Conservation (phyloP, 2,113 vertebrate species). For the Hippocampus barbouri region DNA sequence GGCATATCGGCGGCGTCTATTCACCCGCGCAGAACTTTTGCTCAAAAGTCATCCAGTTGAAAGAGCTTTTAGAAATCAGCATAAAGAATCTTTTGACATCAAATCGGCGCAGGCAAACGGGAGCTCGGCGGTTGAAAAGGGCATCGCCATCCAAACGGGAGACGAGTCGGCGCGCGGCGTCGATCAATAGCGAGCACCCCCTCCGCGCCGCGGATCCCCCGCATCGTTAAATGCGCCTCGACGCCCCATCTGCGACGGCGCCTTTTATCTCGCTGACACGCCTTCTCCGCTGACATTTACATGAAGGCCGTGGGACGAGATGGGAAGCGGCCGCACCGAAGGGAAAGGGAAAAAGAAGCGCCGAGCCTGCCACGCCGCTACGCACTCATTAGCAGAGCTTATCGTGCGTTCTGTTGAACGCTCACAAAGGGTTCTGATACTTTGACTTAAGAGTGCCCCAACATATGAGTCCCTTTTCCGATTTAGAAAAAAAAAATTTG, state of each 20-base stretch:
- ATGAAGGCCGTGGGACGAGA: constrained; percentile 54
- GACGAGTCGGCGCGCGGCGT: constrained; percentile 17
- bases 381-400: neutral
- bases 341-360: constrained; percentile 22
- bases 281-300: constrained; percentile 59
- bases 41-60: neutral
- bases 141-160: neutral
- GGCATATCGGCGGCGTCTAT: neutral
- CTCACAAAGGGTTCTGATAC: too few species aligned
- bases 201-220: constrained; percentile 28
- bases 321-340: constrained; percentile 54
- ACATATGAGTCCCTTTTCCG: too few species aligned
- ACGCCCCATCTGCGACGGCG: constrained; percentile 35
- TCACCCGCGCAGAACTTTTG: neutral
- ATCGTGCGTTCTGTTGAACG: neutral
- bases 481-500: too few species aligned
- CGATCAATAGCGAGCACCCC: constrained; percentile 36
- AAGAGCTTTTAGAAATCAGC: neutral
- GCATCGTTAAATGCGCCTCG: constrained; percentile 35
- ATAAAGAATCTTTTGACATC: neutral
- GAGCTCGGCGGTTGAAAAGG: constrained; percentile 20
- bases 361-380: neutral
- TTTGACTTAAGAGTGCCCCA: too few species aligned
- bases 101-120: constrained; percentile 14
- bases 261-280: constrained; percentile 55